These are phyloP conservation scores for Drosophila ercepeae DNA, from an alignment of 1,140 invertebrate genomes.

Conservation along the genomic window DNA sequence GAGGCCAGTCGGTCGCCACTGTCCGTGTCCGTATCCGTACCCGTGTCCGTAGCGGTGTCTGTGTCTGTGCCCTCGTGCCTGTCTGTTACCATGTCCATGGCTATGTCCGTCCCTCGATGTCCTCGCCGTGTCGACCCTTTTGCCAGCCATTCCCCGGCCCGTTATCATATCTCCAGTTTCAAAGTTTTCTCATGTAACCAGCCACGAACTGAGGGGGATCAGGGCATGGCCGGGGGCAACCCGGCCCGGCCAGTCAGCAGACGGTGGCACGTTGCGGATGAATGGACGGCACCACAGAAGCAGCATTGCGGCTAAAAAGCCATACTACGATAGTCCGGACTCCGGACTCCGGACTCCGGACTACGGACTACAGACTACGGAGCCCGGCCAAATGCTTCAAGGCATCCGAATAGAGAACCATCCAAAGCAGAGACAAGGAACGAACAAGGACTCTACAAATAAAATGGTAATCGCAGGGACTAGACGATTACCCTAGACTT, in stretches of 20 bases:
- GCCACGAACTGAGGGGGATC: conserved; percentile 27
- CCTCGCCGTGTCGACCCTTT: conserved; percentile 55
- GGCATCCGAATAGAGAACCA: conserved; percentile 50
- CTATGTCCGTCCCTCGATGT: conserved; percentile 56
- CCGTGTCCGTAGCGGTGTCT: conserved; percentile 12
- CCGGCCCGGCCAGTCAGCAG: conserved; percentile 17
- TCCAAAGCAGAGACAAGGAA: conserved; percentile 56
- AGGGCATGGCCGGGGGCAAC: conserved; percentile 3
- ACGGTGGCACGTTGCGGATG: conserved; percentile 67
- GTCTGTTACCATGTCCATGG: conserved; percentile 27
- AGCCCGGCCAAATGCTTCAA: conserved; percentile 55
- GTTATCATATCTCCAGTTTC: conserved; percentile 78
- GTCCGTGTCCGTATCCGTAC: conserved; percentile 40
- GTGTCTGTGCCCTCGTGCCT: conserved; percentile 48
- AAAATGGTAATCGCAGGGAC: neutral
- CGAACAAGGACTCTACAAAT: conserved; percentile 58
- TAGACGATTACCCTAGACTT: too few species aligned
- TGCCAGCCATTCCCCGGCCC: conserved; percentile 54
- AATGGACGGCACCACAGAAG: conserved; percentile 57
- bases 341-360: neutral
- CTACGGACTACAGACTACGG: neutral
- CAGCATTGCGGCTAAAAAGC: conserved; percentile 79
- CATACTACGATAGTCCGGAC: conserved; percentile 36
- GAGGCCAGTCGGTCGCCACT: conserved; percentile 52
- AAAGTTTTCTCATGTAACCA: conserved; percentile 81